Percentiles rank a stretch among this genome's conserved stretches.
Evolutionary conservation across 2,797 vertebrate species (phyloP).

Genomic region (Danio aesculapii): DNA sequence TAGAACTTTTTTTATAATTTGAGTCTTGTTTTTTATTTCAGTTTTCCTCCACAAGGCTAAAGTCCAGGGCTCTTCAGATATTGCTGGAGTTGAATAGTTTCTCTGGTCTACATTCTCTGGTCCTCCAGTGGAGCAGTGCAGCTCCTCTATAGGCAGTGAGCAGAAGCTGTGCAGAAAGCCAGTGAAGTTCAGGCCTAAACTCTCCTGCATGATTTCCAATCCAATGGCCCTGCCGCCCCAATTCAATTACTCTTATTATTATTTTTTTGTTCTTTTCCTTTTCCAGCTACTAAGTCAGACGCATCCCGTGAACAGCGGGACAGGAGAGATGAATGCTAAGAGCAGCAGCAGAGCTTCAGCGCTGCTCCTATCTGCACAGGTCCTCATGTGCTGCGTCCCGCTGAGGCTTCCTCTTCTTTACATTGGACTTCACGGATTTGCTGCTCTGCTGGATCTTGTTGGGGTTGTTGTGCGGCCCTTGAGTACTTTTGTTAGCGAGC

Average conservation of each 20-base stretch:
- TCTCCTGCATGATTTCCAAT: constrained; percentile 71
- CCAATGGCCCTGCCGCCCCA: constrained; percentile 67
- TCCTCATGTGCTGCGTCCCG: constrained; percentile 88
- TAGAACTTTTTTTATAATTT: constrained; percentile 59
- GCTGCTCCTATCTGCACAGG: constrained; percentile 90
- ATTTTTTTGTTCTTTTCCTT: constrained; percentile 60
- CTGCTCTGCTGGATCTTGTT: constrained; percentile 85
- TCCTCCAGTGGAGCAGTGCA: constrained; percentile 69
- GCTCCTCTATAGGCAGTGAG: constrained; percentile 59
- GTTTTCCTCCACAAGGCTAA: constrained; percentile 59
- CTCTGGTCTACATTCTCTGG: constrained; percentile 65
- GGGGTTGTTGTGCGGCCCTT: constrained; percentile 85
- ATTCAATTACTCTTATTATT: constrained; percentile 58
- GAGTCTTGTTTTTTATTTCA: constrained; percentile 66
- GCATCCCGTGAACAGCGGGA: constrained; percentile 59
- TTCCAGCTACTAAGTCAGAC: constrained; percentile 67
- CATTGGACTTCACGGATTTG: constrained; percentile 86
- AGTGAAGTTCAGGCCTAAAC: constrained; percentile 61
- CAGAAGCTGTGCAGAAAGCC: constrained; percentile 68
- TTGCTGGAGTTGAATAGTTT: constrained; percentile 64
- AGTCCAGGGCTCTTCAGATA: constrained; percentile 66
- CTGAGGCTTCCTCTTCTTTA: constrained; percentile 97
- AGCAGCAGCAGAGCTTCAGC: constrained; percentile 41
- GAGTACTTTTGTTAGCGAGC: constrained; percentile 88
- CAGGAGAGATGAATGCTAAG: constrained; percentile 60